Evolutionary conservation across 92 coral and sea anemone species (phyloP), one percentile per base, ranked within the genome.

Genomic region (Siderastrea siderea): DNA sequence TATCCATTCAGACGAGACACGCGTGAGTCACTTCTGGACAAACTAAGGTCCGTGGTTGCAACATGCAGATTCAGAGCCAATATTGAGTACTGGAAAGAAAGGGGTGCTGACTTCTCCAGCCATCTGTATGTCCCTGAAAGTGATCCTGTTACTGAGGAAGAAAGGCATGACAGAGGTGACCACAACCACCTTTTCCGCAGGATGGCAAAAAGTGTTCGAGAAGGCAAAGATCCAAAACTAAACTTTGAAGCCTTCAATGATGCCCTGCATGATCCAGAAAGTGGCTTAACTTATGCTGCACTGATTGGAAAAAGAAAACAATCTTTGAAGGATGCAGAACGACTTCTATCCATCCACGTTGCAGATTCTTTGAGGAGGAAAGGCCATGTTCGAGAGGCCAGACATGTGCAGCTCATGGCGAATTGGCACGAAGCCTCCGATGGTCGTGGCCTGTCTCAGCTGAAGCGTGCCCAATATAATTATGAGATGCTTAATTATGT

Each of bases 241-340:
- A 68, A 93, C 55, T 78, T 75, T 50, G 90, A 93, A 15, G 92
- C 92, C 3, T 93, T 93, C 68, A 93, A 90, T 79, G 92, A 63
- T 78, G 96, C 87, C 16, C 84, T 93, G 3, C 60, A 71, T 11
- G 96, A 93, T 78, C 88, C 93, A 38, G 54, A 62, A 13, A 93
- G 90, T 84, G 96, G 96, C 14, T 80, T 93, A 3, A 93, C 96
- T 16, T 93, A 86, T 83, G 96, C 93, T 62, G 96, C 96, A 5
- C 57, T 93, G 71, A 87, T 58, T 6, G 93, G 92, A 49, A 83
- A 90, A 59, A 57, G 94, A 45, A 90, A 93, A 47, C 96, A 93
- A 68, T 90, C 94, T 7, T 52, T 87, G 19, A 81, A 70, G 5
- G 96, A 90, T 90, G 96, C 96, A 1, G 94, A 93, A 72, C 81